These are phyloP conservation scores for Drosophila tropicalis DNA, from an alignment of 1,140 invertebrate genomes.

Conservation along the genomic window DNA sequence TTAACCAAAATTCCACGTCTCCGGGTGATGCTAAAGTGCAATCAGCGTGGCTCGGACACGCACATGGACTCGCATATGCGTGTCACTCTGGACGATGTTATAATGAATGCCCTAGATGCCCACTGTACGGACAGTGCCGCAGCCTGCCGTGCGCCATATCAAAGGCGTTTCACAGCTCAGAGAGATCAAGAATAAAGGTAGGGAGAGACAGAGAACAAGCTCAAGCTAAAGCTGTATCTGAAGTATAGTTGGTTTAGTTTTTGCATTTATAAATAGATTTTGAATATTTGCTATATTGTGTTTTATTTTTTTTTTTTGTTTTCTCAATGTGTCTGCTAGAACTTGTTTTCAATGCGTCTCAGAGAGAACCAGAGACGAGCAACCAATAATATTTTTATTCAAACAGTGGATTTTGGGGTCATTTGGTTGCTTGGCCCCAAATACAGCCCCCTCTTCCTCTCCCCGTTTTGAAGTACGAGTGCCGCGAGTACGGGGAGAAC, in stretches of 20 bases:
- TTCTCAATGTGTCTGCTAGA: constrained; percentile 26
- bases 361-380: background rate
- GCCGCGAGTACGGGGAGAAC: constrained; percentile 34
- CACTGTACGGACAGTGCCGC: constrained; percentile 27
- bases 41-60: constrained; percentile 25
- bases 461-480: background rate
- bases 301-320: background rate
- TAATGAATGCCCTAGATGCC: constrained; percentile 42
- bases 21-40: constrained; percentile 51
- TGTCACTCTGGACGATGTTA: constrained; percentile 50
- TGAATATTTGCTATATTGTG: background rate
- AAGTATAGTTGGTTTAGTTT: background rate
- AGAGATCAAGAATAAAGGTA: constrained; percentile 8
- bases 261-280: constrained; percentile 29
- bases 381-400: background rate
- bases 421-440: background rate
- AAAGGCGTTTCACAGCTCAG: background rate
- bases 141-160: constrained; percentile 17
- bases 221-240: background rate
- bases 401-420: constrained; percentile 23
- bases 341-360: constrained; percentile 48
- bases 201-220: background rate
- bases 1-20: constrained; percentile 55
- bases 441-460: too few species aligned
- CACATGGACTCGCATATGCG: constrained; percentile 19